These are phyloP conservation scores for Galerucella pusilla DNA, from an alignment of 2,888 invertebrate species.

Conservation along the genomic window DNA sequence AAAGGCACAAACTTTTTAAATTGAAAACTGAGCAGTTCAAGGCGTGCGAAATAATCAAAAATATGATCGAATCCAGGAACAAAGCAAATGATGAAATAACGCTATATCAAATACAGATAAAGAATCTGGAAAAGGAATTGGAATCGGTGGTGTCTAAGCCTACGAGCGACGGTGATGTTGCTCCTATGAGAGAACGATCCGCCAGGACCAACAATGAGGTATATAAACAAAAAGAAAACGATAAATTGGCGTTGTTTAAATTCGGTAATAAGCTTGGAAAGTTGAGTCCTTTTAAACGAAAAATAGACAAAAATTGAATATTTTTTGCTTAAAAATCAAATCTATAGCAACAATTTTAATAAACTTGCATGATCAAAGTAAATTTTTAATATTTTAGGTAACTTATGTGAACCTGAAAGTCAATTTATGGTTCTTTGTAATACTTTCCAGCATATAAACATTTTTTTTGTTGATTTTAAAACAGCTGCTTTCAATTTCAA, in stretches of 20 bases:
- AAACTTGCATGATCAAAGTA: no score
- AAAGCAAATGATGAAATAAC: constrained; percentile 53
- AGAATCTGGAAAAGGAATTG: constrained; percentile 51
- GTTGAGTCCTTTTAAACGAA: background rate
- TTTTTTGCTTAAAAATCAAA: background rate
- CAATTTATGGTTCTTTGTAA: no score
- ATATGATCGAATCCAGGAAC: constrained; percentile 59
- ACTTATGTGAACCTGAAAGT: no score
- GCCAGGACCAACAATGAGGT: constrained; percentile 57
- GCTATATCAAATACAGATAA: constrained; percentile 23
- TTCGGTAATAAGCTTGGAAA: background rate
- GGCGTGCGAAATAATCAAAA: constrained; percentile 63
- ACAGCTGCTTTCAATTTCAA: no score
- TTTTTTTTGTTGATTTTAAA: no score
- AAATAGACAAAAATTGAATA: background rate
- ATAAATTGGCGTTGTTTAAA: constrained; percentile 21
- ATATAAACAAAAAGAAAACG: constrained; percentile 39
- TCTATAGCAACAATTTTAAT: no score
- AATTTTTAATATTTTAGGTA: no score
- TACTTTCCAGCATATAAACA: no score
- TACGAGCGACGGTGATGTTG: constrained; percentile 37
- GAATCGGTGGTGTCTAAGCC: constrained; percentile 54
- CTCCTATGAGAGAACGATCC: constrained; percentile 46
- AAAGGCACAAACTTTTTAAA: constrained; percentile 56
- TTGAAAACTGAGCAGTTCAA: constrained; percentile 63